Conservation (phyloP, 2,888 invertebrate species). For the Thymelicus acteon region DNA sequence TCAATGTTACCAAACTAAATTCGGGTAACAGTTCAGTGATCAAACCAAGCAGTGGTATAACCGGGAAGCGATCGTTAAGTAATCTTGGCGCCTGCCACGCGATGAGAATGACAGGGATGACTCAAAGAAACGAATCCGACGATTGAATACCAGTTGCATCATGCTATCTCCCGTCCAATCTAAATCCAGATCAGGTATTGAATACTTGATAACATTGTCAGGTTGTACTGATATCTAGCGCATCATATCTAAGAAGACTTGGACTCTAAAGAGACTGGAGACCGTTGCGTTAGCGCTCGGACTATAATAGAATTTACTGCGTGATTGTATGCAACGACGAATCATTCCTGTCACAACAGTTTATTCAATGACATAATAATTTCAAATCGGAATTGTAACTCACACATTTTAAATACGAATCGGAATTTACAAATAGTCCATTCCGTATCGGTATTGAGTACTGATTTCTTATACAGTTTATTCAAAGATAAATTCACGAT, state of each 20-base stretch:
- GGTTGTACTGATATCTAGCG: conserved; percentile 9
- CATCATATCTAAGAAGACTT: conserved; percentile 29
- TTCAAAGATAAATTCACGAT: not conserved
- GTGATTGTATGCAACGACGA: conserved; percentile 38
- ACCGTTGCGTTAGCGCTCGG: conserved; percentile 11
- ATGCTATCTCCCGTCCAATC: conserved; percentile 23
- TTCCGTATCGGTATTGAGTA: conserved; percentile 13
- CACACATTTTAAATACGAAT: conserved; percentile 30
- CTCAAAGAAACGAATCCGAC: conserved; percentile 25
- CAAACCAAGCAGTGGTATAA: not conserved
- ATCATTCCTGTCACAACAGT: conserved; percentile 38
- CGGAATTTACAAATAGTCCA: conserved; percentile 26
- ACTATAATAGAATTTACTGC: conserved; percentile 38
- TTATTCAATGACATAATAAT: conserved; percentile 36
- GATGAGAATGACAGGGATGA: conserved; percentile 31
- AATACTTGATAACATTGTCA: conserved; percentile 36
- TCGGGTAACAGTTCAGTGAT: conserved; percentile 8
- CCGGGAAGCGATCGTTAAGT: conserved; percentile 7
- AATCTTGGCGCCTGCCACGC: conserved; percentile 26
- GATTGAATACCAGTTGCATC: conserved; percentile 34
- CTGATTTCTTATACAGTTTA: conserved; percentile 18
- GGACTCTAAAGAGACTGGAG: not conserved
- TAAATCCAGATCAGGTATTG: conserved; percentile 35
- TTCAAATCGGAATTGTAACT: conserved; percentile 32
- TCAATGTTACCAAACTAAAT: not conserved